Conservation (phyloP, 2,797 vertebrate species). For the Oophaga sylvatica region DNA sequence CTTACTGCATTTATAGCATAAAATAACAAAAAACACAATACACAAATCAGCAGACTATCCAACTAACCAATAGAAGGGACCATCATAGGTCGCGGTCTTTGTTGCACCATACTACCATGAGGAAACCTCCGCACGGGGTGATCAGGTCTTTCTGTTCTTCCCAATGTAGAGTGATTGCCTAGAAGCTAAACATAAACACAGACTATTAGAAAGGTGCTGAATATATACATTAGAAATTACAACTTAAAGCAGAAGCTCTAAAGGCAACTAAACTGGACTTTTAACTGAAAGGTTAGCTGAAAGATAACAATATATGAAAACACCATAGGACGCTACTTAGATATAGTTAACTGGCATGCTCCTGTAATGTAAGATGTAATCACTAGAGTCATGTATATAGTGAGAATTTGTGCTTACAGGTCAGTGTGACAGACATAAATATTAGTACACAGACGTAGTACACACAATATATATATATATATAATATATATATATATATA, state of each 20-base stretch:
- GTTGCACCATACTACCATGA: conserved; percentile 79
- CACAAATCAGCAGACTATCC: conserved; percentile 45
- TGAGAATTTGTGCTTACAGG: background rate
- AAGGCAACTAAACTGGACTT: conserved; percentile 81
- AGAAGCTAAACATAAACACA: conserved; percentile 84
- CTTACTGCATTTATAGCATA: background rate
- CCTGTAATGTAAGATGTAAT: background rate
- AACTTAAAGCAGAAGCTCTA: conserved; percentile 72
- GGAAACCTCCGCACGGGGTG: conserved; percentile 80
- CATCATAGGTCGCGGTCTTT: conserved; percentile 80
- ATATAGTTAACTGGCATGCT: background rate
- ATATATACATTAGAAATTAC: conserved; percentile 63
- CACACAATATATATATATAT: background rate
- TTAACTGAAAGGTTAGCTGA: conserved; percentile 87
- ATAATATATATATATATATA: background rate
- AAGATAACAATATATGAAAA: conserved; percentile 53
- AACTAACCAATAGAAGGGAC: conserved; percentile 96
- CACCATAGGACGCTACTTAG: background rate
- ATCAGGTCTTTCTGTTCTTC: conserved; percentile 82
- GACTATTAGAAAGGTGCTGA: background rate
- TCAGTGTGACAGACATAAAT: background rate
- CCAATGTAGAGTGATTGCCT: conserved; percentile 85
- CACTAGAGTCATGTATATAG: background rate
- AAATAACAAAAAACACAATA: background rate
- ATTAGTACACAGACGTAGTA: background rate